Evolutionary conservation across 2,888 invertebrate species (phyloP), one percentile per base, ranked within the genome.

Genomic region (Phragmatobia fuliginosa): DNA sequence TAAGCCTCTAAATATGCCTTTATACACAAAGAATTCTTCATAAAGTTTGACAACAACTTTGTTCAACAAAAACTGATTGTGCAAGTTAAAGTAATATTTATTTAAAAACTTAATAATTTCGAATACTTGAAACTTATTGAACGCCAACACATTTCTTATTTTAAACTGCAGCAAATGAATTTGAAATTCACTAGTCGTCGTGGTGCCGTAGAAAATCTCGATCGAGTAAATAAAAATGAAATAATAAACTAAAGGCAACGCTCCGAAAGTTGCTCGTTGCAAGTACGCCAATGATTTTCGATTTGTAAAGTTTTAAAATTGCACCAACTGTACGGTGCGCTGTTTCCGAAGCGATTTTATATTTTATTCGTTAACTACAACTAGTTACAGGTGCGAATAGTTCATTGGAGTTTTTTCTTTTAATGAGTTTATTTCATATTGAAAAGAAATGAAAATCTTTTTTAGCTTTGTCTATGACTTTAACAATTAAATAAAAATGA

Each of bases 141-240:
- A 67, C 56, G 61, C 62, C 59, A 73, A 81, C 60, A 72, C 73
- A 69, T 76, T 75, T 72, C 64, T 64, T 62, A 76, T 75, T 77
- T 78, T 76, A 71, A 81, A 79, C 75, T 70, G 70, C 74, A 64
- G 62, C 67, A 71, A 80, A 80, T 80, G 75, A 82, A 82, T 77
- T 76, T 79, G 45, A 74, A 81, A 82, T 82, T 82, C 82, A 68
- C 73, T 62, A 67, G 73, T 68, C 75, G 74, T 77, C 78, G 71
- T 72, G 71, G 70, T 75, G 66, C 75, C 70, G 73, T 63, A 66
- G 79, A 68, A 79, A 82, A 80, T 82, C 76, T 73, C 65, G 75
- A 72, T 74, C 77, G 82, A 84, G 84, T 86, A 85, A 85, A 85
- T 84, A 85, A 78, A 83, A 79, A 82, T 84, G 77, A 83, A 85